phyloP scores from a whole-genome alignment of 2,797 vertebrate species.

The Epinephelus coioides region DNA sequence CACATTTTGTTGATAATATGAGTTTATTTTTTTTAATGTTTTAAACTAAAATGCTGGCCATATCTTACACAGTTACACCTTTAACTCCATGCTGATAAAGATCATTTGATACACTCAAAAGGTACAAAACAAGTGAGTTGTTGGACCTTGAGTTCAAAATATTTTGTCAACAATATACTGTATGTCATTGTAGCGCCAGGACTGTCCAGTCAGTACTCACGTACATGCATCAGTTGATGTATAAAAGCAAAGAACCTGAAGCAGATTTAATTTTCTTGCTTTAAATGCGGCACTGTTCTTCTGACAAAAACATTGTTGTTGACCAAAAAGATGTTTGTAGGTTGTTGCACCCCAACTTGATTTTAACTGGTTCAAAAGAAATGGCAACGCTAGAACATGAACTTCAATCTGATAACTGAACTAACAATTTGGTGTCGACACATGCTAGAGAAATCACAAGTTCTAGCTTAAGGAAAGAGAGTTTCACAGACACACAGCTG shows the following conservation, averaged over 20 bases:
- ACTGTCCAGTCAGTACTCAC: no score
- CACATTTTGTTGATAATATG: no score
- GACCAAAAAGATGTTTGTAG: neutral
- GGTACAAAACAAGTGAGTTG: neutral
- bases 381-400: neutral
- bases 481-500: neutral
- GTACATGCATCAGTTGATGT: neutral
- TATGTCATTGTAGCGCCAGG: no score
- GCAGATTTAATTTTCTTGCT: conserved; percentile 2
- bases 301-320: neutral
- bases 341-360: neutral
- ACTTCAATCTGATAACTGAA: neutral
- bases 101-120: neutral
- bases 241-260: neutral
- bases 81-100: neutral
- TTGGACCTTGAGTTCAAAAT: neutral
- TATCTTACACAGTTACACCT: no score
- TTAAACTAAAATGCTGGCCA: no score
- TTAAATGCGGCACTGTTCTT: neutral
- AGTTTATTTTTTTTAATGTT: no score
- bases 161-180: neutral
- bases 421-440: neutral
- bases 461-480: neutral
- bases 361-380: neutral
- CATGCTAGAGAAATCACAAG: neutral